Conservation (phyloP, 2,113 vertebrate species). For the Catharus minimus region DNA sequence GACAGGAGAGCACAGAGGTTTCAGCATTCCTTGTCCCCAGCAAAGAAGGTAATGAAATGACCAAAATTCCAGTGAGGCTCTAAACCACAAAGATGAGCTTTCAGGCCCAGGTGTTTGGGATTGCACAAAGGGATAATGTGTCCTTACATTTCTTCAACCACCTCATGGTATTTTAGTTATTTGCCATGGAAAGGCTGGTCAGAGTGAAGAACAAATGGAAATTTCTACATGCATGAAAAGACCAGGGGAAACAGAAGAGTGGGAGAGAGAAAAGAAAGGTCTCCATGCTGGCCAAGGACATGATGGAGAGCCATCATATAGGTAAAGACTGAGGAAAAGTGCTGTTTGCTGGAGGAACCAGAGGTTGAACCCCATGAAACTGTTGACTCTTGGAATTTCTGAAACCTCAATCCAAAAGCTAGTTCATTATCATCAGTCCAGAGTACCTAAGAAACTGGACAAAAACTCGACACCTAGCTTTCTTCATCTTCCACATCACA, state of each 20-base stretch:
- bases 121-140: not conserved
- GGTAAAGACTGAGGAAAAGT: not conserved
- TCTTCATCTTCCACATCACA: not conserved
- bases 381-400: not conserved
- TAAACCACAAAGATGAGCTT: not conserved
- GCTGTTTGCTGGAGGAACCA: not conserved
- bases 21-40: not conserved
- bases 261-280: not conserved
- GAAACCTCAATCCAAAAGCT: not conserved
- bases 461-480: accelerated
- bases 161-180: not conserved
- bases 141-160: not conserved
- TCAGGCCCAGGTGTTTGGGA: not conserved
- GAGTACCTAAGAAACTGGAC: not conserved
- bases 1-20: not conserved
- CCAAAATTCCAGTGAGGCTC: not conserved
- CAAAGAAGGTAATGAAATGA: not conserved
- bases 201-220: not conserved
- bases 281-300: not conserved
- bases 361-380: not conserved
- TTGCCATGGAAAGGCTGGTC: not conserved
- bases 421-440: not conserved
- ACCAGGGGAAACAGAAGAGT: not conserved
- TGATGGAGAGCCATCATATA: not conserved
- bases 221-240: not conserved